phyloP scores from a whole-genome alignment of 2,797 vertebrate genomes.

The Pangasius larnaudii region DNA sequence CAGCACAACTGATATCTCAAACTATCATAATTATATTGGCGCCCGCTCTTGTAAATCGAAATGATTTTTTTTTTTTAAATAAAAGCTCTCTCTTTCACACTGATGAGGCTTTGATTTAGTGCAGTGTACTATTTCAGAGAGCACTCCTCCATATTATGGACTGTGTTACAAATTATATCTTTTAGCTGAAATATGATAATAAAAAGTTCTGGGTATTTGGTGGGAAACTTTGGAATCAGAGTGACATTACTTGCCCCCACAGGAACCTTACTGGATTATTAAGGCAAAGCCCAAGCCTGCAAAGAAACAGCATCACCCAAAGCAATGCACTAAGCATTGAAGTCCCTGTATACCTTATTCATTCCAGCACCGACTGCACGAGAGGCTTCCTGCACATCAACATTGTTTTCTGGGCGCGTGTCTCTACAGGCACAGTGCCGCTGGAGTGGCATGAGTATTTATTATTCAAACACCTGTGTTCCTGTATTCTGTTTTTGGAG shows the following conservation, averaged over 20 bases:
- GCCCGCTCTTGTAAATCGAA: slow-evolving; percentile 38
- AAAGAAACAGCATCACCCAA: slow-evolving; percentile 54
- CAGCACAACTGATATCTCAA: slow-evolving; percentile 52
- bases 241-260: slow-evolving; percentile 41
- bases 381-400: slow-evolving; percentile 75
- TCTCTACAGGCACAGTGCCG: slow-evolving; percentile 65
- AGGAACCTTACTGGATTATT: slow-evolving; percentile 56
- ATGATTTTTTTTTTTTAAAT: slow-evolving; percentile 31
- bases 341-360: slow-evolving; percentile 73
- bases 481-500: slow-evolving; percentile 80
- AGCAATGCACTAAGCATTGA: slow-evolving; percentile 55
- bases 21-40: slow-evolving; percentile 64
- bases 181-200: not conserved
- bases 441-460: slow-evolving; percentile 76
- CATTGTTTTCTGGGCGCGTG: slow-evolving; percentile 80
- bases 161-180: not conserved
- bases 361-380: slow-evolving; percentile 64
- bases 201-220: slow-evolving; percentile 53
- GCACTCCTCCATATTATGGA: not conserved
- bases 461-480: slow-evolving; percentile 84
- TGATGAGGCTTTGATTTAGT: slow-evolving; percentile 19
- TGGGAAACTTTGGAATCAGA: slow-evolving; percentile 46
- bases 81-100: not conserved
- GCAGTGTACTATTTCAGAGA: not conserved
- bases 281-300: slow-evolving; percentile 44